Evolutionary conservation across 1,140 invertebrate species (phyloP), one percentile per base, ranked within the genome.

Genomic region (Drosophila pruinosa): DNA sequence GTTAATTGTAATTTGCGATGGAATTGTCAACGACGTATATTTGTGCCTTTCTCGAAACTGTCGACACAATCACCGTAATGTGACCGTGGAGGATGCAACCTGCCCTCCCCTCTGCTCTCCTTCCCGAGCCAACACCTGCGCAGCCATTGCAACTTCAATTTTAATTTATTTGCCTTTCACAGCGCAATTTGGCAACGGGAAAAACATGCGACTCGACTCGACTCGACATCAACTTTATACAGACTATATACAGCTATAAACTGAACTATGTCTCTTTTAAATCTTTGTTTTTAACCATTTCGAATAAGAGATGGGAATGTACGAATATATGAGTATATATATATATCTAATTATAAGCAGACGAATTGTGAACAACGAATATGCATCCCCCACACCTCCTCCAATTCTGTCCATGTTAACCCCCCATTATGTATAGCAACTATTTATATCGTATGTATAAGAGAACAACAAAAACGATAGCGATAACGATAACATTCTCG

Each of bases 31-130:
- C 39, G 41, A 45, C n/a, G n/a, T n/a, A n/a, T 58, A 65, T 45
- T n/a, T 24, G 68, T 71, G 68, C 68, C 68, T 71, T 71, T 53
- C 38, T 43, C n/a, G n/a, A n/a, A n/a, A n/a, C n/a, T n/a, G n/a
- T n/a, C n/a, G n/a, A n/a, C 47, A 47, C 5, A 52, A 41, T 45
- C n/a, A 43, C 41, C n/a, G 22, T 43, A 43, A 50, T 50, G 26
- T 50, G 15, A 34, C 24, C 12, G 31, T 50, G 47, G 26, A 50
- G 26, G 12, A 50, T 26, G 31, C 26, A 31, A 28, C 14, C 3
- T 4, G 2, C 31, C 31, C 31, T 6, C 28, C 10, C 28, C 2
- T 3, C 10, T n/a, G 3, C n/a, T 10, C n/a, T n/a, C 6, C 28
- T 31, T 7, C 2, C 6, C 7, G 24, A 22, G 12, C 7, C n/a